Evolutionary conservation across 92 coral and sea anemone species (phyloP).

Genomic region (Montipora capitata): DNA sequence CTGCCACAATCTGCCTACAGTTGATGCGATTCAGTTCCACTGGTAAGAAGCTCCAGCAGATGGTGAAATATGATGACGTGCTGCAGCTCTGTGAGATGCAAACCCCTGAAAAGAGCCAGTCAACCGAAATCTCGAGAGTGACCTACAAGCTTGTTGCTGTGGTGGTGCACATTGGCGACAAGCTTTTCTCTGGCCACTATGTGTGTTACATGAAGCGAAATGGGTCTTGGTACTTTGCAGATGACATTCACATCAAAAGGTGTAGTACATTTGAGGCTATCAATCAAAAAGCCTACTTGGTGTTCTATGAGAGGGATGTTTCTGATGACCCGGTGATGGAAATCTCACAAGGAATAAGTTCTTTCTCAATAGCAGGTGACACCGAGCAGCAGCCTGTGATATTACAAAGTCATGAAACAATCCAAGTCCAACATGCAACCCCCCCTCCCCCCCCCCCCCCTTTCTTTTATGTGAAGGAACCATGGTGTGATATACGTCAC

Average conservation of each 20-base stretch:
- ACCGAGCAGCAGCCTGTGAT: slow-evolving; percentile 1
- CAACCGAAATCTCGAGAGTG: slow-evolving; percentile 18
- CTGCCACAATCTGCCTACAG: slow-evolving; percentile 50
- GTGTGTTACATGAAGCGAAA: slow-evolving; percentile 63
- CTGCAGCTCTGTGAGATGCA: slow-evolving; percentile 24
- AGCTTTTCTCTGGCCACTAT: slow-evolving; percentile 67
- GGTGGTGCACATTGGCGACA: slow-evolving; percentile 46
- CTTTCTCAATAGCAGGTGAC: background rate
- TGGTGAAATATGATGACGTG: slow-evolving; percentile 45
- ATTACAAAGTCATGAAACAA: slow-evolving; percentile 9
- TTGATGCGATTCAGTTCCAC: slow-evolving; percentile 48
- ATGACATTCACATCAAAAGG: slow-evolving; percentile 51
- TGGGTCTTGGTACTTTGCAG: slow-evolving; percentile 65
- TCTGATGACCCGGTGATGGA: slow-evolving; percentile 38
- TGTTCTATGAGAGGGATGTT: slow-evolving; percentile 55
- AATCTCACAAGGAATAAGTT: slow-evolving; percentile 34
- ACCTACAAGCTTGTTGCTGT: slow-evolving; percentile 54
- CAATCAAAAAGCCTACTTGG: slow-evolving; percentile 65
- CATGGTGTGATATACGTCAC: slow-evolving; percentile 35
- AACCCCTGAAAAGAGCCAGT: slow-evolving; percentile 5
- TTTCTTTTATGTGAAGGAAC: slow-evolving; percentile 12
- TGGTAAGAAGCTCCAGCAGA: slow-evolving; percentile 42
- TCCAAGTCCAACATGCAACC: slow-evolving; percentile 41
- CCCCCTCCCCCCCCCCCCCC: slow-evolving; percentile 48
- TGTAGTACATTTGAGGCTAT: slow-evolving; percentile 51